Base-by-base conservation (phyloP, 2,797 vertebrate species). In the Mormyrus proboscirostris region DNA sequence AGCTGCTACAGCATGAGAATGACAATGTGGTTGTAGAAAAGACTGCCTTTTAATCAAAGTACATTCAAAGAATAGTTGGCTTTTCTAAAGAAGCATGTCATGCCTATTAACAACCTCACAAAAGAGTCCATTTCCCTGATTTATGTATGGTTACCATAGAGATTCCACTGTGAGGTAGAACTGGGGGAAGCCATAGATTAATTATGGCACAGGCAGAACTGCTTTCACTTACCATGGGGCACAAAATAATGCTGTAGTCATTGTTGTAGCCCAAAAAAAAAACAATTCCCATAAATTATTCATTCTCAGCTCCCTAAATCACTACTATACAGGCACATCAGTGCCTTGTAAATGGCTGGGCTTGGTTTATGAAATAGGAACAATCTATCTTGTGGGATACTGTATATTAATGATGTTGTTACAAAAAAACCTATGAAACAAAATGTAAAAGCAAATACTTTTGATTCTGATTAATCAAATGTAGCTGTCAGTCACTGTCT, bases 61-160 rank as follows among this genome's bases (percentile, higher is more conserved):
- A 94, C 94, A 96, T 96, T 97, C 96, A 97, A 96, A 97, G 96
- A 96, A 96, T 96, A 94, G 94, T 94, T 95, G 96, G 94, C 94
- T 96, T 96, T 96, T 97, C 95, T 96, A 96, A 96, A 96, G 95
- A 95, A 96, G 95, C 93, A 95, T 95, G 94, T 96, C 95, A 94
- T 95, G 95, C 94, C 95, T 95, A 94, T 96, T 96, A 96, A 97
- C 95, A 94, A 96, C 95, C 94, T 95, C 96, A 97, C 96, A 97
- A 97, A 96, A 95, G 95, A 94, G 93, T 92, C 94, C 94, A 95
- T 96, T 95, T 96, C 94, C 94, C 94, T 96, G 95, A 97, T 96
- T 96, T 96, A 97, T 96, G 94, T 95, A 94, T 94, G 94, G 96
- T 96, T 96, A 94, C 93, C 96, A 96, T 97, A 96, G 97, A 95